Evolutionary conservation across 1,140 invertebrate species (phyloP), one percentile per base, ranked within the genome.

Genomic region (Eumeta japonica): DNA sequence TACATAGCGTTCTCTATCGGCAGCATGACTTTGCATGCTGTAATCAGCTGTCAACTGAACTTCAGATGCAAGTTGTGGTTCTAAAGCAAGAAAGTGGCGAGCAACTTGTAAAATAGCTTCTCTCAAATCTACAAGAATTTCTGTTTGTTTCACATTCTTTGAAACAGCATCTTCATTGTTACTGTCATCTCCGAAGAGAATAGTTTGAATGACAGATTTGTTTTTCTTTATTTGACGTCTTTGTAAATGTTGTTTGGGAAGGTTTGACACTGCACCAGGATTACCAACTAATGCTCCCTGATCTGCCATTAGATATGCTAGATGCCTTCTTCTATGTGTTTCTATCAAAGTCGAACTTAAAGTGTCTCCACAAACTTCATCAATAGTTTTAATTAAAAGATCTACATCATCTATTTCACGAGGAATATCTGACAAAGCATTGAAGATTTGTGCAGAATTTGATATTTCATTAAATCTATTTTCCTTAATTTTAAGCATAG

Each of bases 381-480:
- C 59, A 43, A 76, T 73, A 12, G 67, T 74, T 45, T 73, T 68
- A 18, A 82, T 79, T 2, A 81, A 50, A n/a, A 78, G 55, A 34
- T 95, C 90, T 30, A 95, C 88, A 79, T 95, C 90, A 62, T 93
- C 87, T 33, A 97, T 86, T 67, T 92, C 88, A 12, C 90, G 89
- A 40, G 94, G 94, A 57, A 97, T 91, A 62, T 96, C 92, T 5
- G 94, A 97, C 1, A 98, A 75, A 10, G 90, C 90, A 75, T 97
- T 98, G 64, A 98, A 98, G 58, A 98, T 96, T 77, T 97, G 89
- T 13, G 94, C 94, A 3, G 94, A 97, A 74, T 94, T 94, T 59
- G 92, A 90, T 46, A 93, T 75, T 46, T 83, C 78, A 45, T 83
- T 84, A 11, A 94, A 77, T 55, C 91, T 86, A 30, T 83, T 79